Evolutionary conservation across 2,113 vertebrate species (phyloP).

Genomic region (Sinosuthora webbiana): DNA sequence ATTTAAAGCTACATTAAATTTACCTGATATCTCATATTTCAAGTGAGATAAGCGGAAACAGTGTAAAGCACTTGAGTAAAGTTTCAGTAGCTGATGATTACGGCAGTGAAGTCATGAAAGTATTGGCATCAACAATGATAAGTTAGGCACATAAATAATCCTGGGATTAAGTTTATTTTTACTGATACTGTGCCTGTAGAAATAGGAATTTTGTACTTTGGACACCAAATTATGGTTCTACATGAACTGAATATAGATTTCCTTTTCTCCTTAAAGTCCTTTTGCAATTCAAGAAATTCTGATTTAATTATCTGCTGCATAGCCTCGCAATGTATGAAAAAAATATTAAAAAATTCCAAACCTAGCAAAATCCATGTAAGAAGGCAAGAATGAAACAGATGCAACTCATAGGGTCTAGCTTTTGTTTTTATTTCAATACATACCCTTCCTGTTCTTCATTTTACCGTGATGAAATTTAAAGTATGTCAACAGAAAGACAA

Average conservation of each 20-base stretch:
- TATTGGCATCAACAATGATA: not conserved
- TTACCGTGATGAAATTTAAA: not conserved
- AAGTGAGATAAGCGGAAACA: not conserved
- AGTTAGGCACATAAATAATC: not conserved
- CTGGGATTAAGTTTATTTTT: not conserved
- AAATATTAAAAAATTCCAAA: rapidly evolving
- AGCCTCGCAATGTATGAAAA: not conserved
- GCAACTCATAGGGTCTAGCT: not conserved
- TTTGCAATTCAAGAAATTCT: not conserved
- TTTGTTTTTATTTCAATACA: not conserved
- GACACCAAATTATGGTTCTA: not conserved
- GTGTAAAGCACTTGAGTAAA: not conserved
- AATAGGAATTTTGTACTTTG: not conserved
- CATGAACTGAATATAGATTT: not conserved
- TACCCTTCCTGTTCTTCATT: not conserved
- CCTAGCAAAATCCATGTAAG: not conserved
- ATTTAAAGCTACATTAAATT: not conserved
- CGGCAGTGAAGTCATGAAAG: not conserved
- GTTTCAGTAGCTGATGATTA: not conserved
- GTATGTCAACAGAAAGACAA: not conserved
- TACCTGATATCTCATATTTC: not conserved
- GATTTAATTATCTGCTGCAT: not conserved
- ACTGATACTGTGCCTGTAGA: not conserved
- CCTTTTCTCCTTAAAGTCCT: not conserved
- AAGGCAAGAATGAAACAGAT: not conserved